phyloP scores from a whole-genome alignment of 2,888 invertebrate species.

The Macaria liturata region DNA sequence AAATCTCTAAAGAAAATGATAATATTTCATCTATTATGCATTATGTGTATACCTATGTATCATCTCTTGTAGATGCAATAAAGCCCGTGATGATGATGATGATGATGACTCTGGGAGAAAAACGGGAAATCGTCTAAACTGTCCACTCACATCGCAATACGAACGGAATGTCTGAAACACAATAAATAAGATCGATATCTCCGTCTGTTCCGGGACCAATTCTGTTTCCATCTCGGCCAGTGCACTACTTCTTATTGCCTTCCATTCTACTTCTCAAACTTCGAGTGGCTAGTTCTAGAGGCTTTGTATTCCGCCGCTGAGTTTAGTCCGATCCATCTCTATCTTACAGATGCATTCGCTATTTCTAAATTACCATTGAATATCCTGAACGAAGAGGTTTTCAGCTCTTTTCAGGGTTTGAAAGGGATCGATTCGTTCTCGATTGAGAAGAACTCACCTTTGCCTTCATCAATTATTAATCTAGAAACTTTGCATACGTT shows the following conservation, averaged over 20 bases:
- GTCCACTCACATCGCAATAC: constrained; percentile 19
- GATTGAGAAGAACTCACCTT: constrained; percentile 64
- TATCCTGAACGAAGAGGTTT: constrained; percentile 53
- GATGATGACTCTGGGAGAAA: neutral
- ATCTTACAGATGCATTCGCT: constrained; percentile 15
- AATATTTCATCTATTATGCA: too few relatives aligned
- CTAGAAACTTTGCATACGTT: constrained; percentile 68
- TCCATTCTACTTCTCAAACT: constrained; percentile 29
- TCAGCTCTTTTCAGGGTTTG: constrained; percentile 53
- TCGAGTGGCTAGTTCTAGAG: constrained; percentile 7
- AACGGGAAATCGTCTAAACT: constrained; percentile 5
- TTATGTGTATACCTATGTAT: too few relatives aligned
- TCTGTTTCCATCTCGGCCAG: constrained; percentile 33
- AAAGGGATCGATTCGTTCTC: constrained; percentile 62
- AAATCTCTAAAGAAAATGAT: too few relatives aligned
- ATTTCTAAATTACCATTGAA: constrained; percentile 25
- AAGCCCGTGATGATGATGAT: too few relatives aligned
- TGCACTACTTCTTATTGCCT: constrained; percentile 32
- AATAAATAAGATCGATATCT: constrained; percentile 49
- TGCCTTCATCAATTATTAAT: constrained; percentile 72
- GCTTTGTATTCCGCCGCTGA: constrained; percentile 12
- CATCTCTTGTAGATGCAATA: too few relatives aligned
- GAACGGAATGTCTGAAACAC: constrained; percentile 42
- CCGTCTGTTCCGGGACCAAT: constrained; percentile 36
- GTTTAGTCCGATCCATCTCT: constrained; percentile 10